Base-by-base conservation (phyloP, 2,113 vertebrate genomes). In the Etheostoma cragini region DNA sequence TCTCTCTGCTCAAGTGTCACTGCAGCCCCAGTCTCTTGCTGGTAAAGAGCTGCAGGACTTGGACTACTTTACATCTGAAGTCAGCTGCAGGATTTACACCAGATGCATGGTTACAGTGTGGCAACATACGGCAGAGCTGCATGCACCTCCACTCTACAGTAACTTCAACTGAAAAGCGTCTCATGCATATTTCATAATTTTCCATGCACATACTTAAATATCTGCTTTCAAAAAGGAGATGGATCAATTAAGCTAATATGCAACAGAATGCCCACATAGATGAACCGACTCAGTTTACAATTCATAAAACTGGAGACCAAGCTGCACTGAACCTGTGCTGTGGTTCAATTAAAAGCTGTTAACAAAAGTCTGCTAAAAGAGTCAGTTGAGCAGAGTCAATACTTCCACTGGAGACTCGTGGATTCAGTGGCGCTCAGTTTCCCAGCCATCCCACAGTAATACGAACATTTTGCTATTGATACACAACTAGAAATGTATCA, bases 151-250 rank as follows among this genome's bases (percentile, higher is more conserved):
- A 64, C 72, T 85, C 85, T 79, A 82, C 88, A 42, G 8, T 42
- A 42, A 42, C 77, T 78, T 89, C 81, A 85, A 89, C 88, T 83
- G 76, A 86, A 86, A 80, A 46, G 86, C 90, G 90, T 52, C 46
- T 2, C 69, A 90, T 95, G 66, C 91, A 95, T 95, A 79, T 95
- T 94, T 90, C 64, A 95, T 56, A 12, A 57, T 75, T 91, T 91
- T 91, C 91, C 86, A 5, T 88, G 81, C 80, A 52, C 71, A 82
- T 74, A 50, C 62, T 61, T 71, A 69, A 70, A 46, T 35, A 62
- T 68, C 80, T 76, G 12, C 38, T 47, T 62, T 67, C 53, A 35
- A 24, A 19, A 54, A 12, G 38, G 10, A 3, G 35, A 22, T n/a
- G 58, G 72, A 14, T 75, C 61, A 77, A 50, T 84, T 75, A 42